Evolutionary conservation across 1,140 invertebrate species (phyloP).

Genomic region (Caenorhabditis latens): DNA sequence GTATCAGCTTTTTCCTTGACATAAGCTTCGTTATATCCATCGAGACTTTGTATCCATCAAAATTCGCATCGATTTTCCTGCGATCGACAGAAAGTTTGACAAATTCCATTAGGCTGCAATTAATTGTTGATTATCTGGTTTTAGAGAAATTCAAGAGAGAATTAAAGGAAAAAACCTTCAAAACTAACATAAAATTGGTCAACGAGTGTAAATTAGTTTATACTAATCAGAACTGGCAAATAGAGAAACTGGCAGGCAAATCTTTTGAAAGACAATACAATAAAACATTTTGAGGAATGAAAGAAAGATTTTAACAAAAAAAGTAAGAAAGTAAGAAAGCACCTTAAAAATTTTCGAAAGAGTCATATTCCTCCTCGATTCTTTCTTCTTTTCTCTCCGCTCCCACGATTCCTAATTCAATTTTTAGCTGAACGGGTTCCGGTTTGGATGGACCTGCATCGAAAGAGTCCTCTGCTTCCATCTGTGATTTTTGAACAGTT

Average conservation of each 20-base stretch:
- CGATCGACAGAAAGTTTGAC: background rate
- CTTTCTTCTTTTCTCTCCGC: no score
- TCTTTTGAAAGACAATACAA: no score
- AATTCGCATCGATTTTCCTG: background rate
- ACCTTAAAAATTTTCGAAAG: conserved; percentile 9
- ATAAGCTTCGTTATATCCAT: background rate
- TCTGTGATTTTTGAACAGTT: background rate
- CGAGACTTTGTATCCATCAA: conserved; percentile 20
- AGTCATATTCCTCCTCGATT: background rate
- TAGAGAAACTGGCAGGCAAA: no score
- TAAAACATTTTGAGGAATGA: no score
- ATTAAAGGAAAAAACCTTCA: background rate
- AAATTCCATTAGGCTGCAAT: conserved; percentile 1
- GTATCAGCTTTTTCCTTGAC: no score
- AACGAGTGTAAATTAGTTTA: no score
- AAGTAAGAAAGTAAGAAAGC: background rate
- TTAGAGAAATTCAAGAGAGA: background rate
- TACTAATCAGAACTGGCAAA: no score
- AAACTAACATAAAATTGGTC: no score
- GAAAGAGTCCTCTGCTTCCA: background rate
- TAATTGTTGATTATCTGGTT: background rate
- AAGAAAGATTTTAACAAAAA: background rate
- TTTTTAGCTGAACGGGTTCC: background rate
- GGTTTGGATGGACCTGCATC: background rate
- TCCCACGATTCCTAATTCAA: background rate